These are phyloP conservation scores for Xestia rhomboidea DNA, from an alignment of 2,888 invertebrate genomes.

Conservation along the genomic window DNA sequence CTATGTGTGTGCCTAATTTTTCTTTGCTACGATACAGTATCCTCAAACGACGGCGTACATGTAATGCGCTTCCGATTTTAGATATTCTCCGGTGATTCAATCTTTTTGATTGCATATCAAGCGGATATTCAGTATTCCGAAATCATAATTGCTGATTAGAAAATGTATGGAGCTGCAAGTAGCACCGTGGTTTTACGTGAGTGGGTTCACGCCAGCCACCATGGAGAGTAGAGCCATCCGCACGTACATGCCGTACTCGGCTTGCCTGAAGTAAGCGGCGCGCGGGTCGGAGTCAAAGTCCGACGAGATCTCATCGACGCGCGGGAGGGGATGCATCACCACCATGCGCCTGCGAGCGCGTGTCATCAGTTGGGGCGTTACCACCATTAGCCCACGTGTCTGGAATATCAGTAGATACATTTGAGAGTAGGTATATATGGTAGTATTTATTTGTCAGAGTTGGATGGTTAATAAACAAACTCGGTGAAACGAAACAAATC, in stretches of 20 bases:
- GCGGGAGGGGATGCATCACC: slow-evolving; percentile 99
- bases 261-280: slow-evolving; percentile 99
- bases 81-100: slow-evolving; percentile 34
- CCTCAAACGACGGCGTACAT: slow-evolving; percentile 48
- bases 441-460: not conserved
- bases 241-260: slow-evolving; percentile 99
- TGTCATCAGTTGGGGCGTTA: slow-evolving; percentile 99
- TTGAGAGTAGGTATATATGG: not conserved
- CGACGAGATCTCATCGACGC: slow-evolving; percentile 98
- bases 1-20: slow-evolving; percentile 18
- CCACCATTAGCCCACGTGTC: slow-evolving; percentile 96
- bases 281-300: slow-evolving; percentile 99
- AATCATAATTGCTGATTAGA: slow-evolving; percentile 34
- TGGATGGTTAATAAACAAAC: not conserved
- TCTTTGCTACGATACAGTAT: slow-evolving; percentile 34
- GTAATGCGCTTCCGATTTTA: slow-evolving; percentile 32
- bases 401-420: slow-evolving; percentile 75
- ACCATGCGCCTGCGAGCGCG: slow-evolving; percentile 98
- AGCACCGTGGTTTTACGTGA: slow-evolving; percentile 69
- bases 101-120: slow-evolving; percentile 47
- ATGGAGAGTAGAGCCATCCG: slow-evolving; percentile 99
- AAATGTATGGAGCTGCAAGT: slow-evolving; percentile 3
- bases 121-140: slow-evolving; percentile 21
- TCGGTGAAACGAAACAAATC: not conserved
- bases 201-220: slow-evolving; percentile 93